Evolutionary conservation across 2,797 vertebrate genomes (phyloP).

Genomic region (Alectoris magna): DNA sequence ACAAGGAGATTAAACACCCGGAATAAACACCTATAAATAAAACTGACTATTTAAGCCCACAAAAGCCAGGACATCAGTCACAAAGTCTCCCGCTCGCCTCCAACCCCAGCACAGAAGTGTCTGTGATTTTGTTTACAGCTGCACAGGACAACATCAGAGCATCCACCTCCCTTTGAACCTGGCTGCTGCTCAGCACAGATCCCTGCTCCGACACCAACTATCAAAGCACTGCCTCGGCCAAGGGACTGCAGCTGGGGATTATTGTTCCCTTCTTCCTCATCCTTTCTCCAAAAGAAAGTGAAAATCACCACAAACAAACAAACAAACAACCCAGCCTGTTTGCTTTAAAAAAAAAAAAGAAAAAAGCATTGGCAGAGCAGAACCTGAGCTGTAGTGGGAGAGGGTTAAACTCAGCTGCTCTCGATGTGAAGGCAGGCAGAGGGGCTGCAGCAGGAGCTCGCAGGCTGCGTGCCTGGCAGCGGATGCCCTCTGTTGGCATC

Average conservation of each 20-base stretch:
- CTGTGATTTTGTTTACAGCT: constrained; percentile 40
- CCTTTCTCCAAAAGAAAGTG: background rate
- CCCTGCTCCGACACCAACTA: constrained; percentile 7
- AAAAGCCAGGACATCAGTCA: background rate
- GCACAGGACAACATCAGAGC: background rate
- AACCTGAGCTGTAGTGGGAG: background rate
- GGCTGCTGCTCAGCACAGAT: background rate
- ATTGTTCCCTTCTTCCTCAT: accelerated
- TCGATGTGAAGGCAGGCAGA: background rate
- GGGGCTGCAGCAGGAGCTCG: background rate
- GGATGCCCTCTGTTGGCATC: constrained; percentile 83
- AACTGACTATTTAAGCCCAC: constrained; percentile 20
- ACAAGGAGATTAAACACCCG: constrained; percentile 30
- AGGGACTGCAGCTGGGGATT: background rate
- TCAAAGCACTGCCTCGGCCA: constrained; percentile 17
- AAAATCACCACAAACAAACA: background rate
- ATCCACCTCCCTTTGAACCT: background rate
- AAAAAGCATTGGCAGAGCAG: background rate
- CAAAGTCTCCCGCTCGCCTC: background rate
- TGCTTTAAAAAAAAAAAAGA: background rate
- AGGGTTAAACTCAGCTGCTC: constrained; percentile 35
- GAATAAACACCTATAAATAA: constrained; percentile 52
- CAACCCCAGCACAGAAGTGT: background rate
- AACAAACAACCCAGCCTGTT: background rate
- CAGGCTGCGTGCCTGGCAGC: constrained; percentile 27